Conservation (phyloP, 2,797 vertebrate genomes). For the Limnodromus scolopaceus region DNA sequence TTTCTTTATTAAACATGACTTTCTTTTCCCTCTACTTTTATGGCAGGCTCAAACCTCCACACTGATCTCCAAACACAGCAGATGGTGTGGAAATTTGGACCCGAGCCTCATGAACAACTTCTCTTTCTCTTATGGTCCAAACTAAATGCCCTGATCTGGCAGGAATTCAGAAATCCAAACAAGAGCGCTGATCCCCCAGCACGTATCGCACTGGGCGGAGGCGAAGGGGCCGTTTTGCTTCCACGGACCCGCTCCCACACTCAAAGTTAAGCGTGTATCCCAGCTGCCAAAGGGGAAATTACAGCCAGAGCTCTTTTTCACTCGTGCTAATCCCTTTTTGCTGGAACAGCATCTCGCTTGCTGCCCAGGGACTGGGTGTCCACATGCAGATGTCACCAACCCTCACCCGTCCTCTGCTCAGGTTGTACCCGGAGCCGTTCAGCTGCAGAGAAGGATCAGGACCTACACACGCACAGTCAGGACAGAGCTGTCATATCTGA, state of each 20-base stretch:
- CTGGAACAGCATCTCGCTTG: background rate
- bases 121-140: constrained; percentile 38
- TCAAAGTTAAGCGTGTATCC: background rate
- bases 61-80: constrained; percentile 32
- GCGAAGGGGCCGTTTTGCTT: background rate
- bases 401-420: background rate
- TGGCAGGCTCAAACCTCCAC: background rate
- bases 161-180: constrained; percentile 46
- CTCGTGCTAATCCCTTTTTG: background rate
- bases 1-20: background rate
- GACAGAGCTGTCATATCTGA: background rate
- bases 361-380: background rate
- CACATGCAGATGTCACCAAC: background rate
- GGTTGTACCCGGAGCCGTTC: background rate
- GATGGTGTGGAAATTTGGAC: constrained; percentile 62
- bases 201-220: background rate
- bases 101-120: constrained; percentile 21
- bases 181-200: constrained; percentile 4
- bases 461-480: background rate
- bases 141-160: constrained; percentile 60
- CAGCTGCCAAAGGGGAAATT: constrained; percentile 47
- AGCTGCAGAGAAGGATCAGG: background rate
- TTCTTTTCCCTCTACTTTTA: constrained; percentile 33
- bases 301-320: constrained; percentile 10
- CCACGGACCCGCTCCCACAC: background rate